These are phyloP conservation scores for Helicoverpa armigera DNA, from an alignment of 1,140 invertebrate genomes.

Conservation along the genomic window DNA sequence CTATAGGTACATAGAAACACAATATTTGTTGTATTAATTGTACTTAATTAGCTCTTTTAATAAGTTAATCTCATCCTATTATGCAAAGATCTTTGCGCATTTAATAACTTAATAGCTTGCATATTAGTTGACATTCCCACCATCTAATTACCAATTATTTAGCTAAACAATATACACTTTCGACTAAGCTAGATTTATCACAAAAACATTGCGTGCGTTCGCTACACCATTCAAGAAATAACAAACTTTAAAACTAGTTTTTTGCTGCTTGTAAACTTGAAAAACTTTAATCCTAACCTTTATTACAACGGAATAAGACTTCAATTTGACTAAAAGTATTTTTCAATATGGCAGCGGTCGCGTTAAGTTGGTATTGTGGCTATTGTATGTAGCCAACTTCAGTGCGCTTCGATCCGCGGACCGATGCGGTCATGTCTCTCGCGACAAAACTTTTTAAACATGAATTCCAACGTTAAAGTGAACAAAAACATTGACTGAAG, in stretches of 20 bases:
- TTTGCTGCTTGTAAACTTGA: background rate
- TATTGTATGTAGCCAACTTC: constrained; percentile 38
- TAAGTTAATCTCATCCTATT: background rate
- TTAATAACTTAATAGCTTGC: background rate
- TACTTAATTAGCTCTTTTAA: background rate
- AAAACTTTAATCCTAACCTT: constrained; percentile 44
- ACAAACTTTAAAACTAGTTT: constrained; percentile 15
- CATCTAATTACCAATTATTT: constrained; percentile 3
- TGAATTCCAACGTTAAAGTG: constrained; percentile 31
- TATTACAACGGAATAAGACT: constrained; percentile 52
- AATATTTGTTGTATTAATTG: too few relatives aligned
- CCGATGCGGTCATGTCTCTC: constrained; percentile 1
- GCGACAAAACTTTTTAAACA: constrained; percentile 25
- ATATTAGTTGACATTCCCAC: constrained; percentile 20
- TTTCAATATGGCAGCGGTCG: constrained; percentile 19
- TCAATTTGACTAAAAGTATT: constrained; percentile 6
- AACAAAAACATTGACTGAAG: constrained; percentile 43
- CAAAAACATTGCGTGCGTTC: constrained; percentile 28
- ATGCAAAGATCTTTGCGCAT: background rate
- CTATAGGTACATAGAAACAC: background rate
- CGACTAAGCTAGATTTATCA: constrained; percentile 7
- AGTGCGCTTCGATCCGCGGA: constrained; percentile 20
- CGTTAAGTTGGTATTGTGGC: constrained; percentile 28
- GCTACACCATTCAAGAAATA: constrained; percentile 1
- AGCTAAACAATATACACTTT: constrained; percentile 20